These are phyloP conservation scores for Schlechtendalia chinensis DNA, from an alignment of 1,140 invertebrate species.

Conservation along the genomic window DNA sequence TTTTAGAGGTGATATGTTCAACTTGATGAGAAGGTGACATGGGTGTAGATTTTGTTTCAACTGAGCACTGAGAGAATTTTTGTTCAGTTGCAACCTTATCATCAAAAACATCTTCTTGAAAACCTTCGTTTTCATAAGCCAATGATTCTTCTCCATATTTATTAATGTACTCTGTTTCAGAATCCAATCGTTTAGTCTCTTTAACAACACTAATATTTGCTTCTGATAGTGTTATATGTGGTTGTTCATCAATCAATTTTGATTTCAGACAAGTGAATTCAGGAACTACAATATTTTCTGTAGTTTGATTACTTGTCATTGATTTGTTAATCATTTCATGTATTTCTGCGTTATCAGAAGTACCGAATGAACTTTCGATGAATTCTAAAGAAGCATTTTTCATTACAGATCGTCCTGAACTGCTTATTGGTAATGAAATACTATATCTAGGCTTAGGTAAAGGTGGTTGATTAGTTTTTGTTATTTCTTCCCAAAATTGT, in stretches of 20 bases:
- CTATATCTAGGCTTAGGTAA: conserved; percentile 57
- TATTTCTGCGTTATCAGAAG: conserved; percentile 40
- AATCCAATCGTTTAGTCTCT: conserved; percentile 54
- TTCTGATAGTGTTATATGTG: neutral
- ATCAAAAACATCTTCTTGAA: conserved; percentile 47
- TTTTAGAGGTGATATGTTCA: neutral
- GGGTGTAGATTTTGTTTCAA: neutral
- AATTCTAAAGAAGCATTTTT: conserved; percentile 38
- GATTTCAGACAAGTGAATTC: conserved; percentile 49
- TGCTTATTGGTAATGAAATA: conserved; percentile 51
- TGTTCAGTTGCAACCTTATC: neutral
- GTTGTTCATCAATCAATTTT: neutral
- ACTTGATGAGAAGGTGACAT: neutral
- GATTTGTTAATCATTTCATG: conserved; percentile 42
- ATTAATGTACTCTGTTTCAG: conserved; percentile 55
- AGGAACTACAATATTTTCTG: conserved; percentile 52
- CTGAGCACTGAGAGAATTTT: neutral
- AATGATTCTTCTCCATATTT: conserved; percentile 55
- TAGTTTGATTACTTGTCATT: conserved; percentile 52
- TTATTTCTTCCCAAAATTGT: conserved; percentile 47
- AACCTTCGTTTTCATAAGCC: conserved; percentile 57
- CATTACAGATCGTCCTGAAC: neutral
- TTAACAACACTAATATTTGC: neutral
- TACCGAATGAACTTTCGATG: conserved; percentile 7
- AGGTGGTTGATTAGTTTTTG: conserved; percentile 53